Conservation (phyloP, 2,113 vertebrate species). For the Anolis sagrei region DNA sequence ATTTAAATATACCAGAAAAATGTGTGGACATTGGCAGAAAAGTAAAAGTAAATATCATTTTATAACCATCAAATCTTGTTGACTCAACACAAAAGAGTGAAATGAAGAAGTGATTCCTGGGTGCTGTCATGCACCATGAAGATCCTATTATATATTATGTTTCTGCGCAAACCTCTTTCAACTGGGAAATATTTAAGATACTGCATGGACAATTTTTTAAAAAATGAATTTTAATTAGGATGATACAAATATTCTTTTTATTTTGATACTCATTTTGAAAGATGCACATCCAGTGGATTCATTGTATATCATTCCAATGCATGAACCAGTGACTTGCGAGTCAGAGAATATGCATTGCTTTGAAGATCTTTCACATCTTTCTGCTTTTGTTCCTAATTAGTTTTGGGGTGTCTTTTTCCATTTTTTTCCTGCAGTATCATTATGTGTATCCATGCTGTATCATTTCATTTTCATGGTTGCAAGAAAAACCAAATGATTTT, state of each 20-base stretch:
- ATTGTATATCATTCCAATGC: too few species aligned
- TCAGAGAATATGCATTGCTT: neutral
- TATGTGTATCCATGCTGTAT: too few species aligned
- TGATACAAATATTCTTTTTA: neutral
- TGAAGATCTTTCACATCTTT: neutral
- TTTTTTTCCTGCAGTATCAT: neutral
- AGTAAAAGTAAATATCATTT: constrained; percentile 8
- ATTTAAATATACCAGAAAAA: neutral
- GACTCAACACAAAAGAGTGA: neutral
- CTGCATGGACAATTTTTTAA: neutral
- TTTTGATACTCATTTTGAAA: neutral
- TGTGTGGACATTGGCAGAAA: neutral
- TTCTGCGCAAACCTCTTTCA: neutral
- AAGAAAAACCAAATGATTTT: too few species aligned
- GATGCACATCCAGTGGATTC: neutral
- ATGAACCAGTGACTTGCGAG: neutral
- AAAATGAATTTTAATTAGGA: neutral
- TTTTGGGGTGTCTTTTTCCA: neutral
- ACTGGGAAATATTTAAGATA: neutral
- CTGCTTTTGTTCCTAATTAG: neutral
- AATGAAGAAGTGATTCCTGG: neutral
- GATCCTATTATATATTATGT: neutral
- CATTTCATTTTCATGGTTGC: too few species aligned
- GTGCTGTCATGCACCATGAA: neutral
- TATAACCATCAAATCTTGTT: neutral